These are phyloP conservation scores for Labrus mixtus DNA, from an alignment of 2,113 vertebrate genomes.

Conservation along the genomic window DNA sequence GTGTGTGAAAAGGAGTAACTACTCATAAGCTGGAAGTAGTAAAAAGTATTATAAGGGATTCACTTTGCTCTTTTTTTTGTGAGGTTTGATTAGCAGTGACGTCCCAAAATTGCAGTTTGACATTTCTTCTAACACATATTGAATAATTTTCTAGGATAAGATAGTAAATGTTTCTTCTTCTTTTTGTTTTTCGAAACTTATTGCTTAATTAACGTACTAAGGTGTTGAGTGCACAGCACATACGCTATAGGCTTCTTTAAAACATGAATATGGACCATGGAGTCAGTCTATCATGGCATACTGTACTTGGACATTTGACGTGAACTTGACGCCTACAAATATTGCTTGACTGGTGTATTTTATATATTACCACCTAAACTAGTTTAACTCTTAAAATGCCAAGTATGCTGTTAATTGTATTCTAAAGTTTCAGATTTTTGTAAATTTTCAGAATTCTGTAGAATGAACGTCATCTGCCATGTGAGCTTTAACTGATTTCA, in stretches of 20 bases:
- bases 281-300: too few relatives aligned
- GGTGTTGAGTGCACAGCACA: background rate
- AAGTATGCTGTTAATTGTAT: too few relatives aligned
- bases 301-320: background rate
- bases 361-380: too few relatives aligned
- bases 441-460: too few relatives aligned
- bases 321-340: too few relatives aligned
- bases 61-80: too few relatives aligned
- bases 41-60: background rate
- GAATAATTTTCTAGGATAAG: background rate
- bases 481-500: too few relatives aligned
- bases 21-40: background rate
- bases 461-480: too few relatives aligned
- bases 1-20: background rate
- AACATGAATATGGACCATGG: background rate
- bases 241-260: background rate
- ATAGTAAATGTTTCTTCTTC: background rate
- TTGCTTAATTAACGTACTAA: background rate
- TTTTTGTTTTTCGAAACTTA: background rate
- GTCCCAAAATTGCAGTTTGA: background rate
- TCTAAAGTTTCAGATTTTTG: too few relatives aligned
- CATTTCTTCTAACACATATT: background rate
- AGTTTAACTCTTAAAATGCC: too few relatives aligned
- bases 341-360: background rate
- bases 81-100: conserved; percentile 1